These are phyloP conservation scores for Callimorpha dominula DNA, from an alignment of 2,888 invertebrate genomes.

Conservation along the genomic window DNA sequence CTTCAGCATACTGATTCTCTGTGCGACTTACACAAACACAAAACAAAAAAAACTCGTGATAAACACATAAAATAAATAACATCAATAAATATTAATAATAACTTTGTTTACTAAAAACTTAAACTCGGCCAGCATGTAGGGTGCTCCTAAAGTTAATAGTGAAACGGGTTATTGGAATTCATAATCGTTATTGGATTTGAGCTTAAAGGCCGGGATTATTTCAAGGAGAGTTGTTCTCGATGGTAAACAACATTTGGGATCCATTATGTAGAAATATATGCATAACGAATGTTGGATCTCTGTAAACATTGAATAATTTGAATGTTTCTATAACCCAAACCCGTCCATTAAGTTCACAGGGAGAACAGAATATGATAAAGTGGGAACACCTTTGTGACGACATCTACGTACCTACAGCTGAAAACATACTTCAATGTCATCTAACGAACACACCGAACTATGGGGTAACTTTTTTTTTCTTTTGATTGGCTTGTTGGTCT, in stretches of 20 bases:
- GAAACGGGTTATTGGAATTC: slow-evolving; percentile 1
- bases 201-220: slow-evolving; percentile 6
- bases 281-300: background rate
- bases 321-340: background rate
- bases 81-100: background rate
- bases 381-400: background rate
- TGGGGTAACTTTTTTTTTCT: no score
- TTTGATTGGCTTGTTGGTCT: no score
- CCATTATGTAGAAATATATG: background rate
- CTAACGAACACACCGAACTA: no score
- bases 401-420: no score
- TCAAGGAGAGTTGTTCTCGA: background rate
- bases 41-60: no score
- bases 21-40: no score
- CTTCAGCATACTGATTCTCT: no score
- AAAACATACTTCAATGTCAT: no score
- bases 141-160: background rate
- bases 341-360: background rate
- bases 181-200: slow-evolving; percentile 6
- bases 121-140: background rate
- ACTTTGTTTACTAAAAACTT: background rate
- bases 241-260: background rate
- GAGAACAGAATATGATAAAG: background rate
- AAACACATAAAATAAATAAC: background rate
- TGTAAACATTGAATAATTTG: background rate